Evolutionary conservation across 2,113 vertebrate species (phyloP).

Genomic region (Oncorhynchus clarkii): DNA sequence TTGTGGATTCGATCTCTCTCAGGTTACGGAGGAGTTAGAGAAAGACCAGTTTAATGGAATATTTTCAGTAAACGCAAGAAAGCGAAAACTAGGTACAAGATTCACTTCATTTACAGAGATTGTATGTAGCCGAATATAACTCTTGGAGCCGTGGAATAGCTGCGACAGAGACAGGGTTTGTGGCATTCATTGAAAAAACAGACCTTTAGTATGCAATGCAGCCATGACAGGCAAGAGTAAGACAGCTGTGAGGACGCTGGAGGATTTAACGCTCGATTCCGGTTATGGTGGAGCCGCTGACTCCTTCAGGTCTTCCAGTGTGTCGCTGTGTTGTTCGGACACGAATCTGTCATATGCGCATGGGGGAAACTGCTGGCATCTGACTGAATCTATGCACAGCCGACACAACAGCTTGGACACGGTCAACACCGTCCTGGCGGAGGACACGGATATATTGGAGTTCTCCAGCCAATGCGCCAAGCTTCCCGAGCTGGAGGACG

Average conservation of each 20-base stretch:
- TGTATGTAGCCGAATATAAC: constrained; percentile 9
- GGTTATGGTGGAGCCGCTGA: constrained; percentile 82
- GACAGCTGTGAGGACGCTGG: constrained; percentile 76
- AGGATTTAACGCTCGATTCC: constrained; percentile 82
- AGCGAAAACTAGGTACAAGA: constrained; percentile 11
- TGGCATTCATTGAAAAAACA: constrained; percentile 56
- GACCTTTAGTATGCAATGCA: constrained; percentile 92
- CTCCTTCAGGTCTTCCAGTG: constrained; percentile 80
- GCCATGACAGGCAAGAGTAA: constrained; percentile 94
- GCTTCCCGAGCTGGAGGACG: constrained; percentile 77
- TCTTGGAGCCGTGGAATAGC: constrained; percentile 13
- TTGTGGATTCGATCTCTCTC: constrained; percentile 32
- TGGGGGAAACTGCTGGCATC: constrained; percentile 88
- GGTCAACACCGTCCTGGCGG: constrained; percentile 89
- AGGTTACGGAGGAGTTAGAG: constrained; percentile 58
- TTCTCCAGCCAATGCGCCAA: constrained; percentile 84
- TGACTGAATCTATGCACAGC: constrained; percentile 97
- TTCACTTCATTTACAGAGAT: background rate
- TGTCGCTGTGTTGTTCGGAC: constrained; percentile 79
- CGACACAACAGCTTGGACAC: constrained; percentile 97
- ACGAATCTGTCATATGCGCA: constrained; percentile 71
- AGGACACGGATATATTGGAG: constrained; percentile 88
- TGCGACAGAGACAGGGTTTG: constrained; percentile 44
- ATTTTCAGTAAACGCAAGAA: constrained; percentile 8
- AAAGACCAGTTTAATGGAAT: constrained; percentile 25